phyloP scores from a whole-genome alignment of 1,140 invertebrate species.

The Trichoplusia ni region DNA sequence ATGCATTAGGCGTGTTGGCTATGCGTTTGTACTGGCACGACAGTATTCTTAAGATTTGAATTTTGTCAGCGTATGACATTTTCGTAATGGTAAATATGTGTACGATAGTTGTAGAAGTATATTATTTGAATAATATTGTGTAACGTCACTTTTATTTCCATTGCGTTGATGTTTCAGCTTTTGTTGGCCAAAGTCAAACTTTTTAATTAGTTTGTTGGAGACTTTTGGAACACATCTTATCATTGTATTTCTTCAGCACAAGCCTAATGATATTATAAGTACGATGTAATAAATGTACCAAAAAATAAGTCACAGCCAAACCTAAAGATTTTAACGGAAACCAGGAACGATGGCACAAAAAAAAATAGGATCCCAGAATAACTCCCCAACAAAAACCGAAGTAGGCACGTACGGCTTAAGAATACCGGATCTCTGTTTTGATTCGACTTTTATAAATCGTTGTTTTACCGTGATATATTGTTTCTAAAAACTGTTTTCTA shows the following conservation, averaged over 20 bases:
- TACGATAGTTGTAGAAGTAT: not conserved
- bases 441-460: constrained; percentile 47
- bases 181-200: too few relatives aligned
- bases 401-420: constrained; percentile 34
- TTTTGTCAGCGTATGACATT: constrained; percentile 29
- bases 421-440: constrained; percentile 40
- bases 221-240: too few relatives aligned
- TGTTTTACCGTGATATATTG: constrained; percentile 42
- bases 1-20: constrained; percentile 63
- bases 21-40: constrained; percentile 30
- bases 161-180: not conserved
- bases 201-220: too few relatives aligned
- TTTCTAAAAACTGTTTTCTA: constrained; percentile 40
- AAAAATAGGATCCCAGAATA: constrained; percentile 18
- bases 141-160: not conserved
- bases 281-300: too few relatives aligned
- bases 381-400: constrained; percentile 18
- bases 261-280: too few relatives aligned
- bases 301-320: not conserved
- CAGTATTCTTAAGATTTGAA: constrained; percentile 27
- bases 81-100: not conserved
- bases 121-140: not conserved
- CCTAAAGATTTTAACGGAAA: constrained; percentile 1
- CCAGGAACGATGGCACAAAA: constrained; percentile 1
- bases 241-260: too few relatives aligned